Conservation (phyloP, 2,113 vertebrate species). For the Onychorhynchus coronatus region DNA sequence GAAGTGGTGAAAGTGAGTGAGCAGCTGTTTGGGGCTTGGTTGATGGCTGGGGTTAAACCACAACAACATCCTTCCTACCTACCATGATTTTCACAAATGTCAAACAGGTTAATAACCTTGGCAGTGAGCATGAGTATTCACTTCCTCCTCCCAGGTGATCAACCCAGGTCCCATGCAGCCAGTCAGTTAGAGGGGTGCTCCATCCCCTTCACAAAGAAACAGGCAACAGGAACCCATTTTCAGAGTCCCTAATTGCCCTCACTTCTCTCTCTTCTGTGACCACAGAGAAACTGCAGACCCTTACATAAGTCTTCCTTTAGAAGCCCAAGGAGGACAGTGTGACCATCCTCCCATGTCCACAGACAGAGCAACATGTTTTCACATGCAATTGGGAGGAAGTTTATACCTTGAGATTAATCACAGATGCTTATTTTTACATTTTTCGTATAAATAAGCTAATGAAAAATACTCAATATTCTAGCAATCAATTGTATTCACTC, state of each 20-base stretch:
- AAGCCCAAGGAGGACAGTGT: neutral
- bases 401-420: neutral
- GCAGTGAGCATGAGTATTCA: neutral
- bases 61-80: rapidly evolving
- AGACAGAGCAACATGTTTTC: neutral
- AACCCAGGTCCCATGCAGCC: neutral
- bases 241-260: neutral
- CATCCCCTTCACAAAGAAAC: neutral
- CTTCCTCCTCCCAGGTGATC: neutral
- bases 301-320: neutral
- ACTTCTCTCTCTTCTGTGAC: neutral
- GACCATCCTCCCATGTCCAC: neutral
- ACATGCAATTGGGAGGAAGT: neutral
- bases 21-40: rapidly evolving
- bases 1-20: neutral
- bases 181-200: neutral
- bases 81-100: neutral
- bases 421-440: neutral
- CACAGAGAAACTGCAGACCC: neutral
- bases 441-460: neutral
- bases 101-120: neutral
- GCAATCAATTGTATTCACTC: neutral
- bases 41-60: neutral
- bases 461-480: neutral
- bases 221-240: neutral